Conservation (phyloP, 2,113 vertebrate species). For the Chaetura pelagica region DNA sequence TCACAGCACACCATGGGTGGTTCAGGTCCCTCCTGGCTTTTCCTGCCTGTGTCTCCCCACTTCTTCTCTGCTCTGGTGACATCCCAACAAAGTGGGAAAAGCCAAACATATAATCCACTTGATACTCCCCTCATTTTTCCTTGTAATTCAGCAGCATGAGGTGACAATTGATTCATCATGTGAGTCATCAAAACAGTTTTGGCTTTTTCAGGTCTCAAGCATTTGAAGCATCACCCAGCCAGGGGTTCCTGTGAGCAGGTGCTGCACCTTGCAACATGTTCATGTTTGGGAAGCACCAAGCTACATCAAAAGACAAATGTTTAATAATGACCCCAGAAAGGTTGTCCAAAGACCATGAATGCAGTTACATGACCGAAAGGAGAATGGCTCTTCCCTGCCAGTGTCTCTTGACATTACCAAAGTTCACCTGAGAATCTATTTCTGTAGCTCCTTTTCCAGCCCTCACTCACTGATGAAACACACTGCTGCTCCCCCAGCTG, state of each 20-base stretch:
- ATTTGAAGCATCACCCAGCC: neutral
- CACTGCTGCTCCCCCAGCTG: neutral
- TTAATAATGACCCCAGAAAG: neutral
- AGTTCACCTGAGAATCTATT: neutral
- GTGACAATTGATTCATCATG: neutral
- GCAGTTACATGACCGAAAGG: neutral
- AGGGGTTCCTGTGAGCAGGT: neutral
- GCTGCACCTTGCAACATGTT: neutral
- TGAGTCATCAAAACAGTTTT: neutral
- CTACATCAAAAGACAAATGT: neutral
- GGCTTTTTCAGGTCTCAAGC: neutral
- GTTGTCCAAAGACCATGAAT: neutral
- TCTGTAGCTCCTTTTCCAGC: neutral
- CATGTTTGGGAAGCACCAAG: neutral
- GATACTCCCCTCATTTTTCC: neutral
- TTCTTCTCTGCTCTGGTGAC: too few species aligned
- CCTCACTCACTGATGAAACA: neutral
- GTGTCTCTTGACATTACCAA: neutral
- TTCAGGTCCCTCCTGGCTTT: too few species aligned
- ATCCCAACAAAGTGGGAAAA: too few species aligned
- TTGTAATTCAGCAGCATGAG: neutral
- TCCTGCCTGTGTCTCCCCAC: too few species aligned
- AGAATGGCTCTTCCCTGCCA: neutral
- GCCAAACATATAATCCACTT: neutral
- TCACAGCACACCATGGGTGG: too few species aligned